Base-by-base conservation (phyloP, 2,888 invertebrate genomes). In the Andrena praecox region DNA sequence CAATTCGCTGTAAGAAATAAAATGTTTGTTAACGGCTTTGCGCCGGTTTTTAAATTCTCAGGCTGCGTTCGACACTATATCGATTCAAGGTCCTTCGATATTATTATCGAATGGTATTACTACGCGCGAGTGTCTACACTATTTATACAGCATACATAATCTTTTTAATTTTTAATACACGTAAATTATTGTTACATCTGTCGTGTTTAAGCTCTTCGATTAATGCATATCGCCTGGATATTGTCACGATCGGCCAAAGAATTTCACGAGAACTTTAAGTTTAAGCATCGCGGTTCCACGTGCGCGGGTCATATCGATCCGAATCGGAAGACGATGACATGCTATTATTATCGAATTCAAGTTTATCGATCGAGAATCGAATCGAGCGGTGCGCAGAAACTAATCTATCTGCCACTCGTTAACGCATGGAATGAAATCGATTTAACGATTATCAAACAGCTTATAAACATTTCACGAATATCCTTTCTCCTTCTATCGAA, bases 131-230 rank as follows among this genome's bases (percentile, higher is more conserved):
- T 42, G 12, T 42, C 12, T 42, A 42, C 42, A 12, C 42, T 42
- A 42, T 42, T 42, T 42, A 42, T 89, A 89, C 89, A 79, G 79
- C 89, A 82, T 86, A 74, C 89, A 87, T 90, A 91, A 89, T 88
- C 87, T 88, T 89, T 90, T 63, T 24, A 56, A 31, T 48, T 1
- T 33, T 8, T 35, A 20, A 27, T 73, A 56, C 63, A 29, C 52
- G 35, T 64, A 89, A 91, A 90, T 89, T 91, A 88, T 90, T 89
- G 87, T 89, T 92, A 91, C 91, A 93, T 91, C 90, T 91, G 91
- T 91, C 83, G 85, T 90, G 87, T 88, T 91, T 91, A 91, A 92
- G 92, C 91, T 91, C 92, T 89, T 91, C 81, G 81, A 90, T 87
- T 89, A 89, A 87, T 85, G 83, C 87, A 88, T 86, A 88, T 54